Evolutionary conservation across 2,113 vertebrate species (phyloP).

Genomic region (Gallinago paraguaiae): DNA sequence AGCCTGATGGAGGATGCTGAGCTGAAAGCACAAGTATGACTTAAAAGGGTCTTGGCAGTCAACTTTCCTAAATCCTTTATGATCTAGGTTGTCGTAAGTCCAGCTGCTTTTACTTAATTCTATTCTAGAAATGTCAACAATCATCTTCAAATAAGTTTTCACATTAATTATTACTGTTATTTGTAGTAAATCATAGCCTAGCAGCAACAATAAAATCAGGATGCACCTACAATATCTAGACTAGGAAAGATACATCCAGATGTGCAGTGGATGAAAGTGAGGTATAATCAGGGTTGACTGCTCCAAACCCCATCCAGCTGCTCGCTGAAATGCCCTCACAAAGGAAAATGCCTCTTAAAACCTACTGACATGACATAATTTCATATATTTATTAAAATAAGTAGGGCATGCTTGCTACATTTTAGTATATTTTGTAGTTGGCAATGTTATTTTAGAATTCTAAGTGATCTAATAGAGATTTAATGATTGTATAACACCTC

Average conservation of each 20-base stretch:
- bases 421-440: background rate
- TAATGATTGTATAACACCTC: background rate
- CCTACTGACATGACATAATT: background rate
- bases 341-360: background rate
- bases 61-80: background rate
- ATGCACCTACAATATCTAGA: background rate
- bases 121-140: background rate
- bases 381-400: background rate
- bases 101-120: background rate
- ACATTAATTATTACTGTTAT: background rate
- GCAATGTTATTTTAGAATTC: background rate
- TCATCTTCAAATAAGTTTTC: background rate
- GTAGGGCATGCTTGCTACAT: background rate
- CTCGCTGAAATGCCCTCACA: background rate
- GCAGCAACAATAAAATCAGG: background rate
- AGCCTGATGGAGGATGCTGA: background rate
- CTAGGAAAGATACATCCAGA: background rate
- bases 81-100: background rate
- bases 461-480: background rate
- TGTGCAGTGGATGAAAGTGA: background rate
- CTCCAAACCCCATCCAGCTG: fast-evolving
- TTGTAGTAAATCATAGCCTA: background rate
- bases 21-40: background rate
- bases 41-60: background rate
- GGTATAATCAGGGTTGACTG: background rate